phyloP scores from a whole-genome alignment of 2,797 vertebrate genomes.

The Hypotaenidia philippensis region DNA sequence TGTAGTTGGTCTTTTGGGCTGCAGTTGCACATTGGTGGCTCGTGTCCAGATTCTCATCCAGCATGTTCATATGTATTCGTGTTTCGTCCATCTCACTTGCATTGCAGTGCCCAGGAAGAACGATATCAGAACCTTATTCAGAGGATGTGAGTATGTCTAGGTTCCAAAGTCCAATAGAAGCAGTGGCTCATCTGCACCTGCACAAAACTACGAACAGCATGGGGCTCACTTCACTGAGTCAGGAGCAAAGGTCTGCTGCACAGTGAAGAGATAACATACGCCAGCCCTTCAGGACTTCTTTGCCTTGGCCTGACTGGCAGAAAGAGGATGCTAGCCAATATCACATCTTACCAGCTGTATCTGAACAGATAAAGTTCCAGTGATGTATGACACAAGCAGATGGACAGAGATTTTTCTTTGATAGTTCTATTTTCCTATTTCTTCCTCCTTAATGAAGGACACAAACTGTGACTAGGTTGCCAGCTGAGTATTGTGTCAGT shows the following conservation, averaged over 20 bases:
- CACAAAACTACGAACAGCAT: not conserved
- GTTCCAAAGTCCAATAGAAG: not conserved
- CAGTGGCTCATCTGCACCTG: not conserved
- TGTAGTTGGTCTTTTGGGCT: too few species aligned
- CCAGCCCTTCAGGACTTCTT: not conserved
- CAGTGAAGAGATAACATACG: not conserved
- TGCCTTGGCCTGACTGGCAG: not conserved
- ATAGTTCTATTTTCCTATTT: not conserved
- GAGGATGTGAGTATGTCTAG: not conserved
- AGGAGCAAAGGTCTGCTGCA: not conserved
- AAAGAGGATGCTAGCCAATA: not conserved
- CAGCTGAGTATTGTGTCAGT: not conserved
- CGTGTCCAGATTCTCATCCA: not conserved
- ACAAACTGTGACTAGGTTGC: not conserved
- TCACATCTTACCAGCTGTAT: not conserved
- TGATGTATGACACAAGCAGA: conserved; percentile 5
- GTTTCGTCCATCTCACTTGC: not conserved
- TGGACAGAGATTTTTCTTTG: conserved; percentile 17
- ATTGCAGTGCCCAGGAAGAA: not conserved
- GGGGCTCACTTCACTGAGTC: not conserved
- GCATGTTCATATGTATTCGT: not conserved
- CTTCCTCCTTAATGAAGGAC: not conserved
- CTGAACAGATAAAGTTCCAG: conserved; percentile 18
- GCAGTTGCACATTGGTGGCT: too few species aligned
- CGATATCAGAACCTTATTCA: too few species aligned